Conservation (phyloP, 1,140 invertebrate species). For the Fragariocoptes setiger region DNA sequence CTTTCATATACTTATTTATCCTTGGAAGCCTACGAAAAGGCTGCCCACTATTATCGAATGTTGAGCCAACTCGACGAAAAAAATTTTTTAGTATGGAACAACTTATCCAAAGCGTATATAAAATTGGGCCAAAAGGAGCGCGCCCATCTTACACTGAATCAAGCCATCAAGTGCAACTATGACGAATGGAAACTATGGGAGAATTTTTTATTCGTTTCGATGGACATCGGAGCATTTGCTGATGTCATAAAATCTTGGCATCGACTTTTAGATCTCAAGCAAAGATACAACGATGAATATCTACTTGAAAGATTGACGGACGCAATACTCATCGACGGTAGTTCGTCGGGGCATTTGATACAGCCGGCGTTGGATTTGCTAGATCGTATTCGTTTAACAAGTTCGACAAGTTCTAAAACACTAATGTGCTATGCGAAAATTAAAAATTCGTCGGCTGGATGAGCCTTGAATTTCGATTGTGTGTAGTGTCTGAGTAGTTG, state of each 20-base stretch:
- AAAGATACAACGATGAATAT: slow-evolving; percentile 38
- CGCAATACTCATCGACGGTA: slow-evolving; percentile 30
- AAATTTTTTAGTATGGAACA: slow-evolving; percentile 89
- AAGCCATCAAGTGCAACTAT: slow-evolving; percentile 67
- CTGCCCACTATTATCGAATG: slow-evolving; percentile 46
- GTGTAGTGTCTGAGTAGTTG: too few relatives aligned
- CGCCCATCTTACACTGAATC: slow-evolving; percentile 46
- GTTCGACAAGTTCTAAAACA: too few relatives aligned
- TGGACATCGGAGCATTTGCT: slow-evolving; percentile 25
- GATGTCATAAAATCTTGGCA: slow-evolving; percentile 48
- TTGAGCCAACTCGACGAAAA: slow-evolving; percentile 55
- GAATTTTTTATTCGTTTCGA: slow-evolving; percentile 51
- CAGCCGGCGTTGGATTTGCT: too few relatives aligned
- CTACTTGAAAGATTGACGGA: slow-evolving; percentile 38
- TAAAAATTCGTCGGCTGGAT: too few relatives aligned
- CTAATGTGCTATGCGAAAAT: too few relatives aligned
- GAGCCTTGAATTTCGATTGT: too few relatives aligned
- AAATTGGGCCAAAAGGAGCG: slow-evolving; percentile 48
- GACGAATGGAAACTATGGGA: slow-evolving; percentile 93
- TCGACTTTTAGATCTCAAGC: slow-evolving; percentile 44
- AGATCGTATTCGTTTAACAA: too few relatives aligned
- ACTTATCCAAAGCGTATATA: slow-evolving; percentile 67
- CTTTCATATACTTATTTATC: slow-evolving; percentile 51
- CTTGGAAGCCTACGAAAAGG: slow-evolving; percentile 42
- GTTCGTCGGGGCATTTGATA: too few relatives aligned